phyloP scores from a whole-genome alignment of 2,113 vertebrate genomes.

The Ophiodon elongatus region DNA sequence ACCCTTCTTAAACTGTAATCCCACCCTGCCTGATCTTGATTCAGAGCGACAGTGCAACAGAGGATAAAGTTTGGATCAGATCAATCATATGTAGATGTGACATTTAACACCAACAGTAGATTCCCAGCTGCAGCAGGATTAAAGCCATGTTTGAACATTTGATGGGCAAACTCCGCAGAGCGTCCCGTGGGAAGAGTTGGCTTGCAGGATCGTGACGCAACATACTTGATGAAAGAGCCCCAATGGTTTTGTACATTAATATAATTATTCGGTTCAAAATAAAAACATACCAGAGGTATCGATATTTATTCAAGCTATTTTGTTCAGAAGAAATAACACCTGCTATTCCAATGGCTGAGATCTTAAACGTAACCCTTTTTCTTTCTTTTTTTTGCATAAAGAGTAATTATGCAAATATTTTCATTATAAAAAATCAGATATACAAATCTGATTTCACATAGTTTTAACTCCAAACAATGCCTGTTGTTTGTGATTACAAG shows the following conservation, averaged over 20 bases:
- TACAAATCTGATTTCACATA: background rate
- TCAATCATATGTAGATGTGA: conserved; percentile 86
- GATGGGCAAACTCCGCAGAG: conserved; percentile 67
- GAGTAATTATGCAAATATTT: background rate
- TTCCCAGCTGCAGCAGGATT: conserved; percentile 70
- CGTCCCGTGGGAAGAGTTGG: conserved; percentile 35
- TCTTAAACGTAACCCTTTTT: background rate
- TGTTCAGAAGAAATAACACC: background rate
- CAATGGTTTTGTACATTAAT: conserved; percentile 15
- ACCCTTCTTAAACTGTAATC: conserved; percentile 58
- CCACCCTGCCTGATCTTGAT: conserved; percentile 68
- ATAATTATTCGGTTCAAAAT: conserved; percentile 27
- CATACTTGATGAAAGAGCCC: conserved; percentile 14
- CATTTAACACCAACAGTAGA: conserved; percentile 81
- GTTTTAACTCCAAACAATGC: background rate
- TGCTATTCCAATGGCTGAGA: background rate
- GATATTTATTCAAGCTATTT: background rate
- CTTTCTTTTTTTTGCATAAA: background rate
- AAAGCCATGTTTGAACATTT: conserved; percentile 82
- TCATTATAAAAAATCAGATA: background rate
- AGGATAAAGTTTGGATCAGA: conserved; percentile 78
- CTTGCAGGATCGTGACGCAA: conserved; percentile 46
- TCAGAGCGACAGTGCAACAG: conserved; percentile 62
- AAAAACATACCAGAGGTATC: conserved; percentile 11
- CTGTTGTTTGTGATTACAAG: background rate